phyloP scores from a whole-genome alignment of 2,888 invertebrate species.

The Mythimna ferrago region DNA sequence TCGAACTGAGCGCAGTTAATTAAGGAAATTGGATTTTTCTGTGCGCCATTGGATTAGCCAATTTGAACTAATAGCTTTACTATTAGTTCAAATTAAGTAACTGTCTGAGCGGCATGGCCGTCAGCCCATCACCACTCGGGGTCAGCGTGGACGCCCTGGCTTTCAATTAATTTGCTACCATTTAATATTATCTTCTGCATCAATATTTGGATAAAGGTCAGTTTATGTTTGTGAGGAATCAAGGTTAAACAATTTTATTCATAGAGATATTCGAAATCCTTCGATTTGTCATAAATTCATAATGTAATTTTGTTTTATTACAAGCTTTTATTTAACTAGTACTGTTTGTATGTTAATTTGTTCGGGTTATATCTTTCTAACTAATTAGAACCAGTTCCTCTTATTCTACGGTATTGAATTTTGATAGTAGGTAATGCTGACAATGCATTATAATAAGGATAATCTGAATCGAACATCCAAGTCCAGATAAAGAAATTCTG shows the following conservation, averaged over 20 bases:
- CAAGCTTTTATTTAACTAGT: too few species aligned
- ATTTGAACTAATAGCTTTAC: constrained; percentile 71
- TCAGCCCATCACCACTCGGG: constrained; percentile 70
- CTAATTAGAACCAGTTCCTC: too few species aligned
- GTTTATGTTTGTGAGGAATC: background rate
- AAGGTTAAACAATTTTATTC: background rate
- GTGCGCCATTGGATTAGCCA: constrained; percentile 86
- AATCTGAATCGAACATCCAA: too few species aligned
- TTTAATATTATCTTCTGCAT: constrained; percentile 46
- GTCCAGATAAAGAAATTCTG: too few species aligned
- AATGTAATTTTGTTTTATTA: background rate
- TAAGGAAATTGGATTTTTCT: constrained; percentile 90
- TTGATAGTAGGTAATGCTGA: too few species aligned
- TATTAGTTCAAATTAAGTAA: constrained; percentile 90
- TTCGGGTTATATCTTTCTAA: too few species aligned
- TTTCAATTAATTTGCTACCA: constrained; percentile 65
- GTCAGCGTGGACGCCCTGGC: constrained; percentile 65
- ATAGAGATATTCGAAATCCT: background rate
- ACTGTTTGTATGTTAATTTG: too few species aligned
- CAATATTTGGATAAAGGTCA: constrained; percentile 36
- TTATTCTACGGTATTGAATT: too few species aligned
- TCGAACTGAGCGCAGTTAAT: constrained; percentile 87
- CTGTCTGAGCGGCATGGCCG: constrained; percentile 76
- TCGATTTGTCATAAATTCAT: background rate
- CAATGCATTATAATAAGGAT: too few species aligned